These are phyloP conservation scores for Hippasteria phrygiana DNA, from an alignment of 53 echinoderm and acorn worm genomes.

Conservation along the genomic window DNA sequence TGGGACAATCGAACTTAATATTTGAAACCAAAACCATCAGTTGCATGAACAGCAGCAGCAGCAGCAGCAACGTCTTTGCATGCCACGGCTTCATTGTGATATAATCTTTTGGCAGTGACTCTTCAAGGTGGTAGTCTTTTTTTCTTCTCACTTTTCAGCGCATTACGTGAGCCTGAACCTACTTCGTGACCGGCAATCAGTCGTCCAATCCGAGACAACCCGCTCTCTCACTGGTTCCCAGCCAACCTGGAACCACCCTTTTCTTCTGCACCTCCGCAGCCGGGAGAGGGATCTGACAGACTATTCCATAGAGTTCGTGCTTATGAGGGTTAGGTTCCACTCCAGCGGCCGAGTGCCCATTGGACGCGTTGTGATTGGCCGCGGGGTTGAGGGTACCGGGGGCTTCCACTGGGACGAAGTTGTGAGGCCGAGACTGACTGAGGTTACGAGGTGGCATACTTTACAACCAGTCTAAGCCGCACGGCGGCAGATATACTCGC, in stretches of 20 bases:
- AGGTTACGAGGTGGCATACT: constrained; percentile 68
- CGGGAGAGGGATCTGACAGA: constrained; percentile 32
- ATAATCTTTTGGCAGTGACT: too few relatives aligned
- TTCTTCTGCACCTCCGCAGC: constrained; percentile 64
- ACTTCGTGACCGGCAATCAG: background rate
- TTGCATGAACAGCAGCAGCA: too few relatives aligned
- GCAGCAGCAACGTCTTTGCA: too few relatives aligned
- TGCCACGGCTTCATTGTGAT: too few relatives aligned
- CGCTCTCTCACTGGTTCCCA: constrained; percentile 42
- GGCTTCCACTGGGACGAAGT: constrained; percentile 68
- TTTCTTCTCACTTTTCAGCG: background rate
- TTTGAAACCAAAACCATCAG: too few relatives aligned
- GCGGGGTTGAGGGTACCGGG: constrained; percentile 46
- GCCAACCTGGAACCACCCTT: constrained; percentile 76
- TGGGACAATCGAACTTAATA: too few relatives aligned
- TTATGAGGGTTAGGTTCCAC: constrained; percentile 1
- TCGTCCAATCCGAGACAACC: constrained; percentile 11
- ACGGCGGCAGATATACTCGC: background rate
- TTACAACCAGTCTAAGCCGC: background rate
- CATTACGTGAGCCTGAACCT: constrained; percentile 29
- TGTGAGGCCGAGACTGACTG: constrained; percentile 52
- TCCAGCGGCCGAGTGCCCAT: background rate
- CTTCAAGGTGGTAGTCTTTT: background rate
- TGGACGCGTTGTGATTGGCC: constrained; percentile 60
- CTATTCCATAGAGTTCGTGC: constrained; percentile 48